These are phyloP conservation scores for Prionailurus viverrinus DNA, from an alignment of 2,113 vertebrate species.

Conservation along the genomic window DNA sequence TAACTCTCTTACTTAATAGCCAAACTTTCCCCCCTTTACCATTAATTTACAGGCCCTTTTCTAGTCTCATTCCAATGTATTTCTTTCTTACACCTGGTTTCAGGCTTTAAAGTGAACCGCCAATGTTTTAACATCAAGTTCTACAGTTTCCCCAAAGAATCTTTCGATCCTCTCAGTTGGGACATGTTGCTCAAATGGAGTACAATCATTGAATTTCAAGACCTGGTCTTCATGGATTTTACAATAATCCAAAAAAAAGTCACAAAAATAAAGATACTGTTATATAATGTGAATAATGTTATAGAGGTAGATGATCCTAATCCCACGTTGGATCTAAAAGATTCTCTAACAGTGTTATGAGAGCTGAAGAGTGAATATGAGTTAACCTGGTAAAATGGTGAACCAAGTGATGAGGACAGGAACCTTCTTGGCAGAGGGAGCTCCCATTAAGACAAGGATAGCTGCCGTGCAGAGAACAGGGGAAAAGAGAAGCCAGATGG, in stretches of 20 bases:
- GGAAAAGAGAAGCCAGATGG: background rate
- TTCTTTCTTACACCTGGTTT: background rate
- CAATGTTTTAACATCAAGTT: background rate
- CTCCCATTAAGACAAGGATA: background rate
- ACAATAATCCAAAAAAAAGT: background rate
- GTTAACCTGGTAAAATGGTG: no score
- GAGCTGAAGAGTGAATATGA: background rate
- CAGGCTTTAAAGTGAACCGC: background rate
- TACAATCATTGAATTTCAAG: background rate
- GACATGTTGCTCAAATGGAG: background rate
- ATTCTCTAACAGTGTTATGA: background rate
- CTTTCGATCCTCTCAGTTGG: background rate
- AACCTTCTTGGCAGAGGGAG: background rate
- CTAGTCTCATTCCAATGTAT: background rate
- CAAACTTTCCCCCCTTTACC: background rate
- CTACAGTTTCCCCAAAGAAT: background rate
- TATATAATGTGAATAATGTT: background rate
- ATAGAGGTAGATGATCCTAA: background rate
- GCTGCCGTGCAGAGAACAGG: accelerated
- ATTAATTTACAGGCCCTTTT: background rate
- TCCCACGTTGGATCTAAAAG: background rate
- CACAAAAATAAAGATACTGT: background rate
- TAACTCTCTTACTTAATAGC: background rate
- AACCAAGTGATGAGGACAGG: accelerated
- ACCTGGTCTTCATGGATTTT: background rate